Evolutionary conservation across 2,888 invertebrate species (phyloP).

Genomic region (Helleia helle): DNA sequence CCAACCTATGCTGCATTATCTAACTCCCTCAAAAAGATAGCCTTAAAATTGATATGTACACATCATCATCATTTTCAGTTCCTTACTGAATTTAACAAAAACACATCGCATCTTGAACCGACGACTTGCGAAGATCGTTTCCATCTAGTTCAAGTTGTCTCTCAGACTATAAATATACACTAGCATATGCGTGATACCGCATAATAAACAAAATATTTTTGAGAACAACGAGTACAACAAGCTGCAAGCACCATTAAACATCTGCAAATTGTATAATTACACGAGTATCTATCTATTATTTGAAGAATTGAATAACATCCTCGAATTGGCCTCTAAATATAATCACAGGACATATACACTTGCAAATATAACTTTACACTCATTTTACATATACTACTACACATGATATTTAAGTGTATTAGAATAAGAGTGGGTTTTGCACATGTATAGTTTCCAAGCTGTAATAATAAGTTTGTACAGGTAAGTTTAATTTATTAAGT

Average conservation of each 20-base stretch:
- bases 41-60: too few relatives aligned
- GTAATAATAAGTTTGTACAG: slow-evolving; percentile 10
- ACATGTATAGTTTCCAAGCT: not conserved
- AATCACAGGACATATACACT: slow-evolving; percentile 49
- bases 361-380: slow-evolving; percentile 14
- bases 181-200: too few relatives aligned
- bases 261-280: slow-evolving; percentile 21
- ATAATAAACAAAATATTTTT: too few relatives aligned
- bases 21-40: too few relatives aligned
- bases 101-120: too few relatives aligned
- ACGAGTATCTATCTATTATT: slow-evolving; percentile 22
- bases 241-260: slow-evolving; percentile 13
- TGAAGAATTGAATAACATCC: slow-evolving; percentile 54
- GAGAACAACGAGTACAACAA: not conserved
- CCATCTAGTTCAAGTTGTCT: too few relatives aligned
- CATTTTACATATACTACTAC: not conserved
- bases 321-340: slow-evolving; percentile 47
- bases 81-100: too few relatives aligned
- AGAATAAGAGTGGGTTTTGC: not conserved
- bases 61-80: too few relatives aligned
- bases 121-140: too few relatives aligned
- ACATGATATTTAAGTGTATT: not conserved
- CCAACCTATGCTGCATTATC: too few relatives aligned
- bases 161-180: too few relatives aligned
- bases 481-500: too few relatives aligned